A percentile compares a stretch with the other conserved stretches of the same genome.
These are phyloP conservation scores for Phalloptychus januarius DNA, from an alignment of 2,797 vertebrate genomes.

Conservation along the genomic window DNA sequence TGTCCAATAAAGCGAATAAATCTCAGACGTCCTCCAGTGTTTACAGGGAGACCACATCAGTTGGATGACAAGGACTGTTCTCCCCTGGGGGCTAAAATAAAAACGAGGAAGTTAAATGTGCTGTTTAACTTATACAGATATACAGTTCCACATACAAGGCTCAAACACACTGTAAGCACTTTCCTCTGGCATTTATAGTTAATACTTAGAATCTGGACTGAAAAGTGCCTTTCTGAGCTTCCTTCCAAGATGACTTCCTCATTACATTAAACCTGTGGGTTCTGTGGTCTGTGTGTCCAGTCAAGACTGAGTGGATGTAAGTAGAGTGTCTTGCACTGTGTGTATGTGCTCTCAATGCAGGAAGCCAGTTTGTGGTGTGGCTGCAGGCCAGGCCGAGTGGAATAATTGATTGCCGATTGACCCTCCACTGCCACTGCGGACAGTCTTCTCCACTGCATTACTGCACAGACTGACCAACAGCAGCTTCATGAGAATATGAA, in stretches of 20 bases:
- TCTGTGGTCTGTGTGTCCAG: not conserved
- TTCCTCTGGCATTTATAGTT: not conserved
- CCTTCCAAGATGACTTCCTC: not conserved
- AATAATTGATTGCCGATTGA: slow-evolving; percentile 80
- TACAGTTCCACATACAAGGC: not conserved
- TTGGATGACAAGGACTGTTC: not conserved
- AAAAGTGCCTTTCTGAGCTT: not conserved
- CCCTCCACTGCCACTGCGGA: slow-evolving; percentile 66
- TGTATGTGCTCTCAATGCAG: slow-evolving; percentile 35
- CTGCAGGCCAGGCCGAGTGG: slow-evolving; percentile 70
- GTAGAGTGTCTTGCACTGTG: slow-evolving; percentile 19
- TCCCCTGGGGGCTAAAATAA: not conserved
- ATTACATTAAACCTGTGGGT: not conserved
- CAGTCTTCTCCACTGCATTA: slow-evolving; percentile 67
- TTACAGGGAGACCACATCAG: not conserved
- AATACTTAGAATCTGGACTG: not conserved
- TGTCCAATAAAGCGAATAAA: not conserved
- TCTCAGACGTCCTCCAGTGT: not conserved
- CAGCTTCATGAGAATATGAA: slow-evolving; percentile 13
- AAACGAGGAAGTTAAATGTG: not conserved
- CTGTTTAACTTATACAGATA: not conserved
- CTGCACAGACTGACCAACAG: slow-evolving; percentile 55
- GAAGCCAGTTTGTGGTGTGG: slow-evolving; percentile 61
- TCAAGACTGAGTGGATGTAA: slow-evolving; percentile 9
- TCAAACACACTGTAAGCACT: not conserved